Evolutionary conservation across 2,888 invertebrate genomes (phyloP), one percentile per base, ranked within the genome.

Genomic region (Eupithecia subfuscata): DNA sequence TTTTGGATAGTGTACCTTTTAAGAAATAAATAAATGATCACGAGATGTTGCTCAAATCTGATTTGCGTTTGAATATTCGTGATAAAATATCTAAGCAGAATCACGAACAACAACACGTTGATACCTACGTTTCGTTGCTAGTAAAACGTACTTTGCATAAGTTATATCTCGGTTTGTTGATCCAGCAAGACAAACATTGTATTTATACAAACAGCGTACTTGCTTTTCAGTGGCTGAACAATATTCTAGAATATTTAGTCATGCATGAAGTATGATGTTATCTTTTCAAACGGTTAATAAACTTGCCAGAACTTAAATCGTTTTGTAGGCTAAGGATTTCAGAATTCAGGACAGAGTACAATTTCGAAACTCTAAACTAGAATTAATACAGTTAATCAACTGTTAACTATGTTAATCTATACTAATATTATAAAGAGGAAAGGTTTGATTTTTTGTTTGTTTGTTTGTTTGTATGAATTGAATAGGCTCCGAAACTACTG

Each of bases 151-250:
- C 34, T 64, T 64, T 64, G 64, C 30, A 64, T 64, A 64, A 14
- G 34, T 34, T 34, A 18, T 34, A 64, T 9, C 34, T 64, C 64
- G 2, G 43, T 71, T 63, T 25, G 63, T 40, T 43, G 64, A 64
- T 64, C 18, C 63, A 64, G 9, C 52, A n/a, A 45, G 37, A 56
- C 63, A 22, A 70, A 43, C 65, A 56, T 30, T 67, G 40, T 72
- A 65, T 75, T 75, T 70, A 75, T 72, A 56, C 65, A n/a, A 75
- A 75, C 65, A 65, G 56, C 69, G 72, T 34, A 56, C 43, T 75
- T 70, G 45, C 56, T 72, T 75, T 70, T 56, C 12, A 60, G 14
- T 25, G 56, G 11, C 22, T 56, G 60, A 60, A 60, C 60, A 60
- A 60, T 60, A 60, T 60, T 60, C 60, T 25, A 25, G 60, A 60